These are phyloP conservation scores for Leptosomus discolor DNA, from an alignment of 2,113 vertebrate genomes.

Conservation along the genomic window DNA sequence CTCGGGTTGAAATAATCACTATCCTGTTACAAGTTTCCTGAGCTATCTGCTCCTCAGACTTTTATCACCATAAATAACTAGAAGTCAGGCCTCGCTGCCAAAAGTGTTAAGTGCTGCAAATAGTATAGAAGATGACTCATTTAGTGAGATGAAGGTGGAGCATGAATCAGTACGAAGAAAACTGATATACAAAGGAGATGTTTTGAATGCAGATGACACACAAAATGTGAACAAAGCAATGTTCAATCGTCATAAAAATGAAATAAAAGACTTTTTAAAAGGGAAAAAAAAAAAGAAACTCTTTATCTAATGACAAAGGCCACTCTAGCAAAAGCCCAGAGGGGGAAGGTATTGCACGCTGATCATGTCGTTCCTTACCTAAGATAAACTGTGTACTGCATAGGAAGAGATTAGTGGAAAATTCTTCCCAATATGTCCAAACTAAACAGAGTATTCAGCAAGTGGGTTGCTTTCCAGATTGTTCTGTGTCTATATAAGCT, in stretches of 20 bases:
- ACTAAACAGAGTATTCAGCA: neutral
- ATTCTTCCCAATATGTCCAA: neutral
- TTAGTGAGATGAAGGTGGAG: constrained; percentile 31
- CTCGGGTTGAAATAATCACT: neutral
- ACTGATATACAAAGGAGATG: constrained; percentile 2
- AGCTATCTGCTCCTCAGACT: constrained; percentile 16
- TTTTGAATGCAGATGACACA: constrained; percentile 1
- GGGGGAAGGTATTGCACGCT: neutral
- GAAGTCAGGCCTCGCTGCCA: neutral
- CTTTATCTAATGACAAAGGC: neutral
- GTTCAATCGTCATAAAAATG: constrained; percentile 9
- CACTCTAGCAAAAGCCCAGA: neutral
- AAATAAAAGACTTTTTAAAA: neutral
- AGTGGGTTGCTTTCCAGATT: constrained; percentile 1
- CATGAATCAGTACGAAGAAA: constrained; percentile 49
- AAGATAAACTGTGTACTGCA: neutral
- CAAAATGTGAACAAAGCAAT: neutral
- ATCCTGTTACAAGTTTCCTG: neutral
- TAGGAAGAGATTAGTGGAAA: neutral
- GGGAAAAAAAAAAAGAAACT: neutral
- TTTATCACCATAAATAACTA: constrained; percentile 39
- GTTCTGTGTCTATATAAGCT: neutral
- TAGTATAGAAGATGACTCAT: constrained; percentile 53
- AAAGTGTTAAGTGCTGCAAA: constrained; percentile 49
- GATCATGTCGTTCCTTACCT: neutral